phyloP scores from a whole-genome alignment of 2,113 vertebrate species.

The Chaenocephalus aceratus region DNA sequence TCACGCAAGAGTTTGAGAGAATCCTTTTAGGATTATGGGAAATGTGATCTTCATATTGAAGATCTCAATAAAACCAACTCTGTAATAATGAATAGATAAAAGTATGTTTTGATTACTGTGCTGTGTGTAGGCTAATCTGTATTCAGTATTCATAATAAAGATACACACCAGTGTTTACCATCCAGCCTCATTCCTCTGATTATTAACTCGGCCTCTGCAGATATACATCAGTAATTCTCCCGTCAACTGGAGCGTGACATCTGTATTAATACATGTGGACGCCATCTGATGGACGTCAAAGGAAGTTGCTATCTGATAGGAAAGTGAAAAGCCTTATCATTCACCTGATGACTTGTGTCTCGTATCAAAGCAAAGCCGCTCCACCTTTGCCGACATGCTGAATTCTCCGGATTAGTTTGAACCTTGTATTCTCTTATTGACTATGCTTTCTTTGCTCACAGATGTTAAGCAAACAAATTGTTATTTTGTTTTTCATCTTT shows the following conservation, averaged over 20 bases:
- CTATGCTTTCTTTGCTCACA: slow-evolving; percentile 13
- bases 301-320: slow-evolving; percentile 10
- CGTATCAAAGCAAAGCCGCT: slow-evolving; percentile 39
- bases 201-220: not conserved
- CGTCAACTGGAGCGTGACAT: not conserved
- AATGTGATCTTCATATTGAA: slow-evolving; percentile 83
- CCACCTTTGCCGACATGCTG: slow-evolving; percentile 1
- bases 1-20: slow-evolving; percentile 37
- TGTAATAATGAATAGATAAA: slow-evolving; percentile 69
- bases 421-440: not conserved
- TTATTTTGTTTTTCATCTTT: slow-evolving; percentile 39
- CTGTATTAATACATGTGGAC: not conserved
- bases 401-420: slow-evolving; percentile 24
- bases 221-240: slow-evolving; percentile 16
- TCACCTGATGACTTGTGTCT: slow-evolving; percentile 28
- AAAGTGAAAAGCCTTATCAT: slow-evolving; percentile 15
- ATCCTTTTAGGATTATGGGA: slow-evolving; percentile 38
- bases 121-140: slow-evolving; percentile 74
- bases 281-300: not conserved
- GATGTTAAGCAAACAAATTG: slow-evolving; percentile 30
- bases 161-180: slow-evolving; percentile 65
- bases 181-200: slow-evolving; percentile 25
- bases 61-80: slow-evolving; percentile 65
- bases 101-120: slow-evolving; percentile 69
- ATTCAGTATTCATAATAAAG: slow-evolving; percentile 82